Percentiles rank a stretch among this genome's conserved stretches.
Conservation (phyloP, 2,113 vertebrate species). For the Ornithorhynchus anatinus region DNA sequence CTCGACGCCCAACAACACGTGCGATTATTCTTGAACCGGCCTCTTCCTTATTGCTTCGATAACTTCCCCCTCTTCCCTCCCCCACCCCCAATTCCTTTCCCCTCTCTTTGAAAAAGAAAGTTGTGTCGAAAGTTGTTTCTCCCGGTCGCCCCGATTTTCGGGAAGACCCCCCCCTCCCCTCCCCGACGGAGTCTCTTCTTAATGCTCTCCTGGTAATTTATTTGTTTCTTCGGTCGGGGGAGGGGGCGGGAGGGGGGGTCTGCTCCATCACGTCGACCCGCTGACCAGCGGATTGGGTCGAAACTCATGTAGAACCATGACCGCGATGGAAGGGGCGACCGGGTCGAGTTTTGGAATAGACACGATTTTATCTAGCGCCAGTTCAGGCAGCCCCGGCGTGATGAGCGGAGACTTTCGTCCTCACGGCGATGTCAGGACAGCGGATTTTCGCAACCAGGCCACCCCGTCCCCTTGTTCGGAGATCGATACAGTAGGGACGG, state of each 20-base stretch:
- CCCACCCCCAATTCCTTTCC: not conserved
- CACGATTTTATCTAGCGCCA: conserved; percentile 90
- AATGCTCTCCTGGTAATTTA: not conserved
- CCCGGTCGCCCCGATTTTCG: conserved; percentile 6
- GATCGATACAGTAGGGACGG: conserved; percentile 93
- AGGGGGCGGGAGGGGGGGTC: not conserved
- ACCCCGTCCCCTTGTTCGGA: conserved; percentile 94
- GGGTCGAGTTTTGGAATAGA: conserved; percentile 98
- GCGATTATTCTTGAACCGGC: not conserved
- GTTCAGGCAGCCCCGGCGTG: conserved; percentile 83
- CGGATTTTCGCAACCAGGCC: conserved; percentile 90
- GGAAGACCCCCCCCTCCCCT: not conserved
- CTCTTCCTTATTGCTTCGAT: not conserved
- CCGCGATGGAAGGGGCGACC: conserved; percentile 93
- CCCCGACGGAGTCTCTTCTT: too few relatives aligned
- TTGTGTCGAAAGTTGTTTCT: conserved; percentile 34
- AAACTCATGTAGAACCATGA: conserved; percentile 74
- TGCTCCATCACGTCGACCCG: not conserved
- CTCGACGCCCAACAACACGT: conserved; percentile 23
- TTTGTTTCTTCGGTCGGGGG: conserved; percentile 3
- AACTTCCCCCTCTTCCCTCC: not conserved
- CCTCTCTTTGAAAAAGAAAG: conserved; percentile 22
- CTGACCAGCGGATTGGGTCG: conserved; percentile 73
- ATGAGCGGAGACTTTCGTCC: conserved; percentile 93
- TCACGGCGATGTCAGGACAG: conserved; percentile 83